Evolutionary conservation across 2,113 vertebrate genomes (phyloP).

Genomic region (Bolborhynchus lineola): DNA sequence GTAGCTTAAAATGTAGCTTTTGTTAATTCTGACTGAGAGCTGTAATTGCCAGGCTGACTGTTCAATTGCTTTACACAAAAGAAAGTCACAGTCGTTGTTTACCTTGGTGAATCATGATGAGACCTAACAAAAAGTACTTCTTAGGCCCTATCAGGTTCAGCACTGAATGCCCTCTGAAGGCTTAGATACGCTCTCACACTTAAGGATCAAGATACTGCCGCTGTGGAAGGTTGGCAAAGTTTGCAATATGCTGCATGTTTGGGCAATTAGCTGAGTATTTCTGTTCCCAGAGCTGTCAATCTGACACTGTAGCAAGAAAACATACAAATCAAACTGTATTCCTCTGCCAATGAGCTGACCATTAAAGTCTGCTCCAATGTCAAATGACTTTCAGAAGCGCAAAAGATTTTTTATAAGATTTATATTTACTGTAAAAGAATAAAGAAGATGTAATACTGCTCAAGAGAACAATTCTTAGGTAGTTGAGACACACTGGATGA

Average conservation of each 20-base stretch:
- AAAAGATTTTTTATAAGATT: background rate
- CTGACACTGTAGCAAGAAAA: slow-evolving; percentile 26
- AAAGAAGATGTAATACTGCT: background rate
- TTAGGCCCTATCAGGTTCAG: background rate
- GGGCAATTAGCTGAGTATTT: slow-evolving; percentile 38
- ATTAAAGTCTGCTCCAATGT: background rate
- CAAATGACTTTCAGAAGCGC: slow-evolving; percentile 1
- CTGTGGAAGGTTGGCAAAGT: slow-evolving; percentile 43
- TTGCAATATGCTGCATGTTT: slow-evolving; percentile 19
- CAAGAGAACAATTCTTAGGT: background rate
- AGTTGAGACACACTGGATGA: background rate
- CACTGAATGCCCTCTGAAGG: slow-evolving; percentile 3
- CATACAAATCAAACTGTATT: slow-evolving; percentile 21
- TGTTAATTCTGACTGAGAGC: background rate
- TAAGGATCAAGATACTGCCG: background rate
- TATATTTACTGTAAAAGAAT: background rate
- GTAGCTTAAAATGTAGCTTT: background rate
- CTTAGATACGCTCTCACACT: slow-evolving; percentile 6
- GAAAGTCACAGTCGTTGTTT: slow-evolving; percentile 10
- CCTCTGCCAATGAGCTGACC: background rate
- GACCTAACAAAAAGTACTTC: slow-evolving; percentile 27
- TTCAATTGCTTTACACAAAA: slow-evolving; percentile 29
- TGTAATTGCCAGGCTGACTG: slow-evolving; percentile 11
- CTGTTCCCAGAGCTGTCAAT: slow-evolving; percentile 44
- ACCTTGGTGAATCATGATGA: slow-evolving; percentile 21